Percentiles rank a stretch among this genome's conserved stretches.
Conservation (phyloP, 2,888 invertebrate species). For the Drosophila parthenogenetica region DNA sequence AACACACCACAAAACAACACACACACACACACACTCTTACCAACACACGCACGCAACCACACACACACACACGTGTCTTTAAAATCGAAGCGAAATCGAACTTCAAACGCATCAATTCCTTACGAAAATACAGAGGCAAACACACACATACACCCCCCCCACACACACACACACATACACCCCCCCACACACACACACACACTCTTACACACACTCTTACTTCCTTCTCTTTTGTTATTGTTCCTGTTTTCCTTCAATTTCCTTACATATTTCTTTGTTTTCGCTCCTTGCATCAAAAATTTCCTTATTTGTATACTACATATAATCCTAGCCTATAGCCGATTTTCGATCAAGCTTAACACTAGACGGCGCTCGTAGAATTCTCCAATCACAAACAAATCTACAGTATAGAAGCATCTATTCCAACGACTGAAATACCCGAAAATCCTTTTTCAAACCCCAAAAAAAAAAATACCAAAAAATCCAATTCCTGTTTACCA, state of each 20-base stretch:
- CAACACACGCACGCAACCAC: background rate
- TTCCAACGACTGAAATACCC: background rate
- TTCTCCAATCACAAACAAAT: constrained; percentile 26
- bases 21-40: background rate
- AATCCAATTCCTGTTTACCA: background rate
- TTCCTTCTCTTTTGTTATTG: background rate
- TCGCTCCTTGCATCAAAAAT: constrained; percentile 35
- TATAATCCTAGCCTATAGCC: constrained; percentile 14
- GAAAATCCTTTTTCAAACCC: background rate
- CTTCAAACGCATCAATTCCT: too few species aligned
- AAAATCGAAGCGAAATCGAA: too few species aligned
- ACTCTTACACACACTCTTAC: background rate
- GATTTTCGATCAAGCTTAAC: constrained; percentile 26
- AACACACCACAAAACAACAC: background rate
- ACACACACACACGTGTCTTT: too few species aligned
- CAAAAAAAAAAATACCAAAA: background rate
- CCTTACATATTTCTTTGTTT: constrained; percentile 4
- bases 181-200: background rate
- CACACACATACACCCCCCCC: background rate
- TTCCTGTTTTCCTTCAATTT: background rate
- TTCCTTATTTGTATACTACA: constrained; percentile 9
- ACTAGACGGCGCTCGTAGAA: constrained; percentile 22
- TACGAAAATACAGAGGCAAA: background rate
- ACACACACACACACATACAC: background rate
- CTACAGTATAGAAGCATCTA: constrained; percentile 14